Base-by-base conservation (phyloP, 1,140 invertebrate species). In the Dolichoris vasculosae region DNA sequence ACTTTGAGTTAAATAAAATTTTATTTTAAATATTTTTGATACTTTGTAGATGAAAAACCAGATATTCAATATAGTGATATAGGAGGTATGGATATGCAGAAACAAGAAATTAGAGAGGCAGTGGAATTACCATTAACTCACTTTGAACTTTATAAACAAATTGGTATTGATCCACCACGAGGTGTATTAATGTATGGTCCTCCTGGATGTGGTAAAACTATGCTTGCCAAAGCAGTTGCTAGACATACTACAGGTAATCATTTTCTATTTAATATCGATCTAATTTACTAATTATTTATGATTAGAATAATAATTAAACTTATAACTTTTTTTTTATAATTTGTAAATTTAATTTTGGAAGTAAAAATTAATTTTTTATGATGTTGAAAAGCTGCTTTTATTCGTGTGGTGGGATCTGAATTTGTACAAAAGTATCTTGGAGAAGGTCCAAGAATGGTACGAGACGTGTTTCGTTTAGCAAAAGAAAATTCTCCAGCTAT, bases 391-490 rank as follows among this genome's bases (percentile, higher is more conserved):
- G 98, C 98, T 91, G 97, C 98, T 11, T 99, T 99, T 91, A 99
- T 99, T 88, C 95, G 99, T 85, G 99, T 99, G 30, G 99, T 99
- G 64, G 99, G 99, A 13, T 99, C 99, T 0, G 99, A 99, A 94
- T 99, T 99, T 94, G 99, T 99, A 0, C 99, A 99, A 93, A 99
- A 99, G 91, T 99, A 99, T 91, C 94, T 99, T 38, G 99, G 99
- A 51, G 99, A 99, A 94, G 98, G 99, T 1, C 99, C 99, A 2
- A 95, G 99, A 87, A 99, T 99, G 99, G 99, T 99, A 8, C 95
- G 99, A 87, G 99, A 99, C 94, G 99, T 99, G 1, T 99, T 99
- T 91, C 96, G 99, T 89, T 94, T 99, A 83, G 99, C 99, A 6
- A 99, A 99, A 93, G 99, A 99, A 94, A 99, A 99, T 94, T 97